Conservation (phyloP, 2,113 vertebrate genomes). For the Emydura subglobosa region DNA sequence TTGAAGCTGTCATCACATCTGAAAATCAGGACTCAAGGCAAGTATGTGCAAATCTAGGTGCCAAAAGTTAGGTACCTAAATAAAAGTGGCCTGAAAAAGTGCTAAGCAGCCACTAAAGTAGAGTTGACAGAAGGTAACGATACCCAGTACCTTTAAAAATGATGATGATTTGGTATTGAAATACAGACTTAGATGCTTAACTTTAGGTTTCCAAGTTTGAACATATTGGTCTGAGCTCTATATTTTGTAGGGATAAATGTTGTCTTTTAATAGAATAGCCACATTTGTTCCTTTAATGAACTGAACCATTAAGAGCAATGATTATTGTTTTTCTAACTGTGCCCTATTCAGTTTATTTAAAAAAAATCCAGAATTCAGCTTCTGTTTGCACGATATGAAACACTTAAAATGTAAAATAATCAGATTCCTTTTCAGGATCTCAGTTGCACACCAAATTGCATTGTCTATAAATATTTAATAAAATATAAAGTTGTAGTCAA, state of each 20-base stretch:
- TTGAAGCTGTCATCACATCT: not conserved
- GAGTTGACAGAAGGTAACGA: accelerated
- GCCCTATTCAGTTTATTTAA: slow-evolving; percentile 59
- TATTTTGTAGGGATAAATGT: slow-evolving; percentile 44
- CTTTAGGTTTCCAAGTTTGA: not conserved
- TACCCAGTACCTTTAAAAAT: not conserved
- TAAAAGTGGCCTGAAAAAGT: not conserved
- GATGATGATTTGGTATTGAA: not conserved
- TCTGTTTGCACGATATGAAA: slow-evolving; percentile 17
- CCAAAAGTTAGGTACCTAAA: not conserved
- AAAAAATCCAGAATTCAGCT: slow-evolving; percentile 45
- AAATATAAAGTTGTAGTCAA: slow-evolving; percentile 5
- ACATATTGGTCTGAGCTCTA: slow-evolving; percentile 9
- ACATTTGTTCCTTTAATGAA: slow-evolving; percentile 72
- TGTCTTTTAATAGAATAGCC: slow-evolving; percentile 62
- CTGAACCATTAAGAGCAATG: slow-evolving; percentile 37
- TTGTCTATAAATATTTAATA: slow-evolving; percentile 15
- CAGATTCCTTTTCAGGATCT: not conserved
- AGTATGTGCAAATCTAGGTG: not conserved
- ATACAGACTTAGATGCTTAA: not conserved
- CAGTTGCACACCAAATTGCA: not conserved
- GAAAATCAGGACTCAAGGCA: not conserved
- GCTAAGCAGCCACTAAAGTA: not conserved
- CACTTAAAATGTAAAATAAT: slow-evolving; percentile 39
- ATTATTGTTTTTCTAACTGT: slow-evolving; percentile 64